Base-by-base conservation (phyloP, 2,888 invertebrate species). In the Scaptomyza caliginosa region DNA sequence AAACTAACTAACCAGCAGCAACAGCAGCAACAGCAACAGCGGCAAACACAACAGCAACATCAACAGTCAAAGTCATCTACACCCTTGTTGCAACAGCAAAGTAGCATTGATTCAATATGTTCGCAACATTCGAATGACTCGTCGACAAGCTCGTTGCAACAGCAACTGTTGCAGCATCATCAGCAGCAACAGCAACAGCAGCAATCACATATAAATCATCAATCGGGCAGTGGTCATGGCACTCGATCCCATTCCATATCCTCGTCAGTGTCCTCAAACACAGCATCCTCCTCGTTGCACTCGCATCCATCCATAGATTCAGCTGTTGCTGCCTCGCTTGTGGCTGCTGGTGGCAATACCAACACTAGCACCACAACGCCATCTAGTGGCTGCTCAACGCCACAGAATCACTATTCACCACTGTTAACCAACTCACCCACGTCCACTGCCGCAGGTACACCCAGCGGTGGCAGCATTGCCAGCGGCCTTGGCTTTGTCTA, bases 1-100 rank as follows among this genome's bases (percentile, higher is more conserved):
- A 96, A 93, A 92, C 95, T 91, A 91, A 96, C 64, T 92, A 93
- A 79, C 92, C 89, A 93, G 90, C 90, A 88, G 45, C 77, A 79
- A 4, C 68, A 72, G n/a, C 81, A 83, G 4, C 77, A 75, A 11
- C 74, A 79, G 8, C 70, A 74, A 11, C 74, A 79, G 8, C 70
- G 73, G 23, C 80, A 74, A 42, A 68, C 69, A 8, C 75, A 74
- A 3, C 69, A 60, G 28, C 76, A 69, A 5, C 75, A 65, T 23
- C 72, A 74, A 13, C 67, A 75, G 17, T 59, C 67, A 17, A 72
- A 54, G 67, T 48, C 67, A 26, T 23, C 76, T 8, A 65, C 92
- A 93, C 90, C 87, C 54, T 64, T 78, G 55, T 65, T 90, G 78
- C 90, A 93, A 86, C 93, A 93, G 81, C 91, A 95, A 89, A 92